Evolutionary conservation across 2,797 vertebrate genomes (phyloP).

Genomic region (Mallotus villosus): DNA sequence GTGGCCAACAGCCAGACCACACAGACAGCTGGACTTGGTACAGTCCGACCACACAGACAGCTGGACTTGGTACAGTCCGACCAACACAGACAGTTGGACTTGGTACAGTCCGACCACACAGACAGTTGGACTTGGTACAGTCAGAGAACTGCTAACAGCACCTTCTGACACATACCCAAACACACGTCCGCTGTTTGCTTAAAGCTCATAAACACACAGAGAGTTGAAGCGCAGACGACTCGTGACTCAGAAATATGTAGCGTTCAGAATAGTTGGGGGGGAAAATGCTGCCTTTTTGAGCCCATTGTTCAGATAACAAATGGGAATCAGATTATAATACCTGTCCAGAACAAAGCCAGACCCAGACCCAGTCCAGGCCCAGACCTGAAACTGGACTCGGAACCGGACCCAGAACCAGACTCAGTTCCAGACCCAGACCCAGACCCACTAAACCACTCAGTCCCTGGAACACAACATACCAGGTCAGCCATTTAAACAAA

Average conservation of each 20-base stretch:
- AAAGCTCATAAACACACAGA: slow-evolving; percentile 4
- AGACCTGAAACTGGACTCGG: too few species aligned
- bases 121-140: too few species aligned
- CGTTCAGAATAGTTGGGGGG: slow-evolving; percentile 35
- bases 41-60: background rate
- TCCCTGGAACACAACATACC: slow-evolving; percentile 67
- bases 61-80: background rate
- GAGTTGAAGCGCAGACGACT: slow-evolving; percentile 21
- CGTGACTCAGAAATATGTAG: slow-evolving; percentile 43
- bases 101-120: too few species aligned
- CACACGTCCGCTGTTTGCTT: slow-evolving; percentile 3
- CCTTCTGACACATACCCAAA: slow-evolving; percentile 13
- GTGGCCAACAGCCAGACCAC: background rate
- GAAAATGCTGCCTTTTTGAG: slow-evolving; percentile 66
- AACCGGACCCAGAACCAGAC: too few species aligned
- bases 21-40: background rate
- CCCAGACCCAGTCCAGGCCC: too few species aligned
- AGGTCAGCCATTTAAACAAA: slow-evolving; percentile 13
- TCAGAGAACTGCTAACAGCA: background rate
- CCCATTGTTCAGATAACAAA: slow-evolving; percentile 41
- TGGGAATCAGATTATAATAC: slow-evolving; percentile 58
- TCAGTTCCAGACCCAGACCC: slow-evolving; percentile 29
- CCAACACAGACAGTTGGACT: background rate
- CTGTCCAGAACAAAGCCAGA: slow-evolving; percentile 33
- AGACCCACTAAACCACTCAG: slow-evolving; percentile 73